Percentiles rank a stretch among this genome's conserved stretches.
Conservation (phyloP, 2,113 vertebrate species). For the Megaptera novaeangliae region DNA sequence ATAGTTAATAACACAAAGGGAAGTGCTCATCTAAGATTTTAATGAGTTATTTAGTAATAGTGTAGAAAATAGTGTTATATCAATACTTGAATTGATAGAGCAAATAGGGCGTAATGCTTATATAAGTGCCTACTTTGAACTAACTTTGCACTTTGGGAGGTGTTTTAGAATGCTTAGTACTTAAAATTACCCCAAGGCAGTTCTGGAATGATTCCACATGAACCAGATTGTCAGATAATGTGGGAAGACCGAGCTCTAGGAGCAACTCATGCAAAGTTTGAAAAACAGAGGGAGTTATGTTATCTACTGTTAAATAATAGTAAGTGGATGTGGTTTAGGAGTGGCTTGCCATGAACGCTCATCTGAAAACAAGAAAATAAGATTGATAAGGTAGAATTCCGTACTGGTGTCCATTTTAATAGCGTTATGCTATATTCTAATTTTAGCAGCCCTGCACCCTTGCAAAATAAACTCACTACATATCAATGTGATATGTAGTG, state of each 20-base stretch:
- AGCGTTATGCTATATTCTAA: neutral
- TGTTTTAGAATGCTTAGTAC: neutral
- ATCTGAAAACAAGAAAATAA: neutral
- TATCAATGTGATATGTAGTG: neutral
- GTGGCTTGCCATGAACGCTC: neutral
- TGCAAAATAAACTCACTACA: neutral
- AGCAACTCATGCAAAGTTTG: neutral
- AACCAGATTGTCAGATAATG: neutral
- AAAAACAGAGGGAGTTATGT: neutral
- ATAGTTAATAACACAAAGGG: neutral
- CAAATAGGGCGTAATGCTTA: neutral
- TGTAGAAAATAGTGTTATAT: neutral
- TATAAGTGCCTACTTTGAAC: neutral
- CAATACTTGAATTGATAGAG: neutral
- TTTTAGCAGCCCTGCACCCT: neutral
- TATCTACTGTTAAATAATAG: neutral
- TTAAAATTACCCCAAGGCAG: neutral
- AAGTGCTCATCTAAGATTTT: neutral
- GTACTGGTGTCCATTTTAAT: neutral
- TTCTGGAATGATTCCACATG: neutral
- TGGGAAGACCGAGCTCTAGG: neutral
- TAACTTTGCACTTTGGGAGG: neutral
- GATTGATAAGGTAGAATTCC: neutral
- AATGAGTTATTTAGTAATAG: neutral
- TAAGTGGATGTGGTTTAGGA: neutral